These are phyloP conservation scores for Siderastrea siderea DNA, from an alignment of 92 coral and sea anemone genomes.

Conservation along the genomic window DNA sequence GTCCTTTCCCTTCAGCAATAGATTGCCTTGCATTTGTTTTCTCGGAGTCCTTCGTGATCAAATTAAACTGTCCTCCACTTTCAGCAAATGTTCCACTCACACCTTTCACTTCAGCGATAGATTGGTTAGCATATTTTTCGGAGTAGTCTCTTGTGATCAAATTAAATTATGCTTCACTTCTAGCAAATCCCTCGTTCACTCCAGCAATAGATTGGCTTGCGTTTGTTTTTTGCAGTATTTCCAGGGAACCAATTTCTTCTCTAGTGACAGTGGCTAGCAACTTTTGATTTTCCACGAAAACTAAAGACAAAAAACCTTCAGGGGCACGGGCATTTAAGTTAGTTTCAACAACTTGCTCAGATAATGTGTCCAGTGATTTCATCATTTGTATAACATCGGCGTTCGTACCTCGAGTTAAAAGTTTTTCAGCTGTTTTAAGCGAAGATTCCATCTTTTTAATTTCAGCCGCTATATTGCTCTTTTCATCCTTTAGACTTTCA, in stretches of 20 bases:
- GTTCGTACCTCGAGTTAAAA: too few species aligned
- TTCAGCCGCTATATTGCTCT: too few species aligned
- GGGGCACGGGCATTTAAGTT: not conserved
- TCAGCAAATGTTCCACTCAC: not conserved
- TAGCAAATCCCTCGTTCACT: too few species aligned
- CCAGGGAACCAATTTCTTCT: conserved; percentile 5
- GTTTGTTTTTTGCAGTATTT: conserved; percentile 1
- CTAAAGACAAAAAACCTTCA: not conserved
- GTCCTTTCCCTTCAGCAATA: conserved; percentile 20
- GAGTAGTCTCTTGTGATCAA: too few species aligned
- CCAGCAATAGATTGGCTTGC: not conserved
- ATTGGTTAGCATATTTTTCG: not conserved
- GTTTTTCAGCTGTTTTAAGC: too few species aligned
- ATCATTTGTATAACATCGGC: too few species aligned
- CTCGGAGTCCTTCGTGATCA: not conserved
- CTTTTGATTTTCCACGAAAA: conserved; percentile 13
- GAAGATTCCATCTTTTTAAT: too few species aligned
- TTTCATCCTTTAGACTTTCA: too few species aligned
- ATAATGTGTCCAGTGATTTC: too few species aligned
- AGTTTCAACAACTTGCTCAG: not conserved
- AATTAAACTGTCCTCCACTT: too few species aligned
- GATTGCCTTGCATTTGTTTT: not conserved
- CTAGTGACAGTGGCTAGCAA: not conserved
- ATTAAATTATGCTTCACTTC: too few species aligned
- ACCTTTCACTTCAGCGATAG: not conserved